phyloP scores from a whole-genome alignment of 2,888 invertebrate species.

The Tetragonisca angustula region DNA sequence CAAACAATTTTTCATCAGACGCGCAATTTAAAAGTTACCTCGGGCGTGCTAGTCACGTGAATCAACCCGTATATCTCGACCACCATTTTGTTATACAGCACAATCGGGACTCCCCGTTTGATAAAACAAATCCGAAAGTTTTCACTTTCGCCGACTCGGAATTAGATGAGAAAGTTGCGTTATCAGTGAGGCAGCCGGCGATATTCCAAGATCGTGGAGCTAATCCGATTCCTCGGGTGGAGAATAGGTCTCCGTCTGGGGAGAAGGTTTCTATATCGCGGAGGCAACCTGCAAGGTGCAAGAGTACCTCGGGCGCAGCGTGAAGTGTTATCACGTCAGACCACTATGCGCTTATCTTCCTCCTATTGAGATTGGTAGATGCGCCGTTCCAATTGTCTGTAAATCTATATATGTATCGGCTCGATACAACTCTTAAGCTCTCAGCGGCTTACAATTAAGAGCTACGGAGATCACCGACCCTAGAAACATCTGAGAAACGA shows the following conservation, averaged over 20 bases:
- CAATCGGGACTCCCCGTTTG: too few species aligned
- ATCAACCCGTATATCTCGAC: too few species aligned
- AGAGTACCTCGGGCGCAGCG: background rate
- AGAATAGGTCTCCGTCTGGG: constrained; percentile 6
- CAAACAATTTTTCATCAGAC: too few species aligned
- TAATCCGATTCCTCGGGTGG: constrained; percentile 16
- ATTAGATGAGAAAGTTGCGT: constrained; percentile 8
- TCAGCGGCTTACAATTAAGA: background rate
- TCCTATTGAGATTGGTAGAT: constrained; percentile 11
- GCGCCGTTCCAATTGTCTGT: constrained; percentile 17
- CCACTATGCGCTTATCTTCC: constrained; percentile 14
- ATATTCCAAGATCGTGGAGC: constrained; percentile 6
- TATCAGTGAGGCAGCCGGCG: background rate
- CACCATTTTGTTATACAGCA: too few species aligned
- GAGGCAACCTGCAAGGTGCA: constrained; percentile 2
- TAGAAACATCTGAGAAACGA: background rate
- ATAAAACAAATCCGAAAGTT: background rate
- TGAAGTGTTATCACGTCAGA: constrained; percentile 22
- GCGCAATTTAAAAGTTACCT: too few species aligned
- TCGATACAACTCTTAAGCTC: background rate
- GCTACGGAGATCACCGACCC: background rate
- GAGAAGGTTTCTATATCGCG: background rate
- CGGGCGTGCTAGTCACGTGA: too few species aligned
- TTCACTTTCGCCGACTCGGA: background rate
- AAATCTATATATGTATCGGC: constrained; percentile 4